Base-by-base conservation (phyloP, 2,888 invertebrate species). In the Hypselothyrea guttata region DNA sequence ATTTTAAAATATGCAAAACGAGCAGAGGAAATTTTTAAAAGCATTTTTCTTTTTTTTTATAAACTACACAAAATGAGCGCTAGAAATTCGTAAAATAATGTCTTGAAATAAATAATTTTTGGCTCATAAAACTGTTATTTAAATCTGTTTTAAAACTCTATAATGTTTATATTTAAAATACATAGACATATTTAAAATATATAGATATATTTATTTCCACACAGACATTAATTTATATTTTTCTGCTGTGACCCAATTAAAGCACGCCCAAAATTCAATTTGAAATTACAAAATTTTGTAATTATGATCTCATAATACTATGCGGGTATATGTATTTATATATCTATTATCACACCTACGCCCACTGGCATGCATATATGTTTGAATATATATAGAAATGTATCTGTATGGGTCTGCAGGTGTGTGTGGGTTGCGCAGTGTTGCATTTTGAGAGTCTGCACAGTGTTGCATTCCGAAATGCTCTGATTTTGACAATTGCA, bases 401-500 rank as follows among this genome's bases (percentile, higher is more conserved):
- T 5, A 7, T 38, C 28, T 16, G 37, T 4, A 30, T 5, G 15
- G 16, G 1, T 16, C 9, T 12, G 2, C 9, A 18, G 7, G 22
- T 46, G 18, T n/a, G 4, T 44, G 22, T 34, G 44, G 47, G 44
- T 31, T 16, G 42, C 13, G 45, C 7, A 30, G 15, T 7, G 41
- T 15, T 47, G 55, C 51, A 45, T 34, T 27, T 31, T 22, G 1
- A 18, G n/a, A 18, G 16, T 4, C 16, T 16, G n/a, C 8, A 4
- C 35, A 15, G 1, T 12, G 22, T 49, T 33, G 49, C 38, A n/a
- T n/a, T n/a, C n/a, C n/a, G n/a, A n/a, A n/a, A n/a, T n/a, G 18
- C 31, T 22, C 3, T 5, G 12, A 49, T 71, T 68, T 66, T 55
- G 72, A 71, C 54, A 66, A 13, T 13, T 45, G 54, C 47, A 51